Percentiles rank a stretch among this genome's conserved stretches.
phyloP scores from a whole-genome alignment of 2,888 invertebrate genomes.

The Clistopyga incitator region DNA sequence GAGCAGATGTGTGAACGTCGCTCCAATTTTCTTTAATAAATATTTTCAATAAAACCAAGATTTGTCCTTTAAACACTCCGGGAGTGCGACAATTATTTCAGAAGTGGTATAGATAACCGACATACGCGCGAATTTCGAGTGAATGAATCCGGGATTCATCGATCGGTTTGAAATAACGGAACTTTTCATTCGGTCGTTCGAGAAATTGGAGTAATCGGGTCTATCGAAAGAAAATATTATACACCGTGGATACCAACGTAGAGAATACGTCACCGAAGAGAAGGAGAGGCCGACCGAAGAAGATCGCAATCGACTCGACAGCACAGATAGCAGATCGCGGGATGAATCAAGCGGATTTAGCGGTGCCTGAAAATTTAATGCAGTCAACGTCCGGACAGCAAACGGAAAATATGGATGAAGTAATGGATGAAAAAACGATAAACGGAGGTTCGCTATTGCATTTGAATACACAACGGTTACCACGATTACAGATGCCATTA shows the following conservation, averaged over 20 bases:
- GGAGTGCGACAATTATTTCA: slow-evolving; percentile 16
- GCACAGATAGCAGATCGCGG: neutral
- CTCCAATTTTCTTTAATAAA: too few relatives aligned
- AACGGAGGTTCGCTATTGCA: neutral
- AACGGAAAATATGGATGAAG: neutral
- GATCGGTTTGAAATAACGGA: slow-evolving; percentile 10
- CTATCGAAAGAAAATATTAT: neutral
- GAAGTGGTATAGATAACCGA: slow-evolving; percentile 2
- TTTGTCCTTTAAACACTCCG: too few relatives aligned
- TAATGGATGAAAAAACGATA: neutral
- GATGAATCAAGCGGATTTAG: neutral
- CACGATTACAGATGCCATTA: neutral
- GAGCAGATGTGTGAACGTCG: too few relatives aligned
- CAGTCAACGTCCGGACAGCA: neutral
- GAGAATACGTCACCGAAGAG: neutral
- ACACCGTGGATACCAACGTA: neutral
- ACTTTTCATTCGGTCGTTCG: slow-evolving; percentile 54
- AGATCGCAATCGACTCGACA: neutral
- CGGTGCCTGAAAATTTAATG: neutral
- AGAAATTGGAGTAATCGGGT: slow-evolving; percentile 67
- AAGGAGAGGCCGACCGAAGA: slow-evolving; percentile 9
- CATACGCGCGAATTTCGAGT: neutral
- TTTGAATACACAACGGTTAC: neutral
- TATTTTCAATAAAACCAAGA: too few relatives aligned
- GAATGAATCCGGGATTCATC: slow-evolving; percentile 10